A percentile compares a stretch with the other conserved stretches of the same genome.
phyloP scores from a whole-genome alignment of 2,797 vertebrate species.

The Onychomys arenicola region DNA sequence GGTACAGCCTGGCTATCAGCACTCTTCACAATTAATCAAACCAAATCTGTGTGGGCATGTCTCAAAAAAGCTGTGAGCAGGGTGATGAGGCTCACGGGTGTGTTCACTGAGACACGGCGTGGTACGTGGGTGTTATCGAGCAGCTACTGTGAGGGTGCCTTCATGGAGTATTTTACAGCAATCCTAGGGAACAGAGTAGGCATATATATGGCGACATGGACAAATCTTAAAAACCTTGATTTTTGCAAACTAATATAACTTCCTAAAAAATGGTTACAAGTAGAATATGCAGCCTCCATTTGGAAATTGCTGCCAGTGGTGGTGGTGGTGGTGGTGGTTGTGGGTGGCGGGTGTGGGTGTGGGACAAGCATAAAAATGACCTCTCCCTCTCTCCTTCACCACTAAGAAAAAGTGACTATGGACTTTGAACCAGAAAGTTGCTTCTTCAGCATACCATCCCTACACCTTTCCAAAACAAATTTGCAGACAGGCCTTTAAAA shows the following conservation, averaged over 20 bases:
- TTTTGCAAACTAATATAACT: background rate
- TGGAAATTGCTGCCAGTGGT: background rate
- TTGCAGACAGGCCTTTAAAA: background rate
- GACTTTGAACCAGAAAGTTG: background rate
- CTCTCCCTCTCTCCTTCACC: too few species aligned
- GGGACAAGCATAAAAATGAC: background rate
- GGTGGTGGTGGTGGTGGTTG: background rate
- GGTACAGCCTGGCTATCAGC: too few species aligned
- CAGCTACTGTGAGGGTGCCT: background rate
- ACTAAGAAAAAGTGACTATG: background rate
- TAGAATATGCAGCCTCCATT: background rate
- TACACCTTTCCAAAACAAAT: background rate
- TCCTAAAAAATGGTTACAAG: background rate
- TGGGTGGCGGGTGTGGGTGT: background rate
- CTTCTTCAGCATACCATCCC: background rate
- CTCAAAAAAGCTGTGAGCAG: background rate
- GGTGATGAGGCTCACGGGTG: background rate
- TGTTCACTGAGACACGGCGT: accelerated
- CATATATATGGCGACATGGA: background rate
- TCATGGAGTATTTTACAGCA: background rate
- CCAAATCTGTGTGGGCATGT: background rate
- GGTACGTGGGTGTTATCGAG: accelerated
- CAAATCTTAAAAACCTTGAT: background rate
- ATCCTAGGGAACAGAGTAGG: too few species aligned
- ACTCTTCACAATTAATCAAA: background rate